A percentile compares a stretch with the other conserved stretches of the same genome.
Evolutionary conservation across 2,113 vertebrate species (phyloP).

Genomic region (Cercocebus atys): DNA sequence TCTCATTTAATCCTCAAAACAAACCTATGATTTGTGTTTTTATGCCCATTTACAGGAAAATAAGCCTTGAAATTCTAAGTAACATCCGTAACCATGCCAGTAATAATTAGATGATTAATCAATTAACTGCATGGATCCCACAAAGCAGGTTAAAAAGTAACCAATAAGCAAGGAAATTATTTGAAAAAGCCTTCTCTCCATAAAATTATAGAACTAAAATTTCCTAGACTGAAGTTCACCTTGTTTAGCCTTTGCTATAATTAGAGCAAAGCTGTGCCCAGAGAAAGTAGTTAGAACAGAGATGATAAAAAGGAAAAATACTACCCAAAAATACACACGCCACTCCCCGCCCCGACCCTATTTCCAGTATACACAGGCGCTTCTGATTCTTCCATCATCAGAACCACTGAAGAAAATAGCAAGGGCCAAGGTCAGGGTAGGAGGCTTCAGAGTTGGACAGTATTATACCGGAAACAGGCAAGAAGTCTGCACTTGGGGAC

Average conservation of each 20-base stretch:
- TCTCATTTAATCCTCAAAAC: conserved; percentile 11
- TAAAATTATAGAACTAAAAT: background rate
- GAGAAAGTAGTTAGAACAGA: background rate
- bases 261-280: background rate
- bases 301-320: background rate
- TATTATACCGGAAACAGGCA: background rate
- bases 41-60: background rate
- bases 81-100: background rate
- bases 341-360: too few relatives aligned
- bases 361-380: too few relatives aligned
- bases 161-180: conserved; percentile 1
- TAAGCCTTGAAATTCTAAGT: background rate
- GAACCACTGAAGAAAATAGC: background rate
- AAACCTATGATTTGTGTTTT: background rate
- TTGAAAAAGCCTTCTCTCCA: background rate
- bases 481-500: background rate
- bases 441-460: background rate
- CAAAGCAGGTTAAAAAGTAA: conserved; percentile 6
- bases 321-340: background rate
- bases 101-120: background rate
- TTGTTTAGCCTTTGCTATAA: background rate
- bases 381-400: background rate
- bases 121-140: background rate
- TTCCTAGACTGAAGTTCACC: background rate
- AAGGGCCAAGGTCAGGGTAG: background rate